These are phyloP conservation scores for Zeugodacus cucurbitae DNA, from an alignment of 1,140 invertebrate genomes.

Conservation along the genomic window DNA sequence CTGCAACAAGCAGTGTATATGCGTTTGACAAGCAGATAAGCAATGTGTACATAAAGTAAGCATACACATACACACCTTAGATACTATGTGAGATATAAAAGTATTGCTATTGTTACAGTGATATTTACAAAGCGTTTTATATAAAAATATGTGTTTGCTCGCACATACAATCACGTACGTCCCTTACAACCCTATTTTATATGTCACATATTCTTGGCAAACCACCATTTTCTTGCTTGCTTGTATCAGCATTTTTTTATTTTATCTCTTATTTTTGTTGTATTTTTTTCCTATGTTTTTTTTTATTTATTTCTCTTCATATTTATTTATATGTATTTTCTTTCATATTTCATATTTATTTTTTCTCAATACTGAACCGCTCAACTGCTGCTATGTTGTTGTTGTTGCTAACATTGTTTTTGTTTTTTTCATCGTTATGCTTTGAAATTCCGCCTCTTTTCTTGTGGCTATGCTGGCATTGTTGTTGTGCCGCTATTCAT, in stretches of 20 bases:
- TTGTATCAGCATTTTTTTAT: neutral
- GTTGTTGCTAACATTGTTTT: neutral
- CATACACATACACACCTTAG: too few relatives aligned
- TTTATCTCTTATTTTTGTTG: too few relatives aligned
- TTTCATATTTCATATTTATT: neutral
- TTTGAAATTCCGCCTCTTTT: slow-evolving; percentile 24
- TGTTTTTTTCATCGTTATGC: neutral
- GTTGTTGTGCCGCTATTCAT: neutral
- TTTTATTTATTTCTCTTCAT: neutral
- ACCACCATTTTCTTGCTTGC: neutral
- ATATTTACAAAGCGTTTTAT: too few relatives aligned
- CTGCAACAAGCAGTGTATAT: too few relatives aligned
- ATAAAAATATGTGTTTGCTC: neutral
- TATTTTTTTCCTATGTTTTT: too few relatives aligned
- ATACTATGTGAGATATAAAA: too few relatives aligned
- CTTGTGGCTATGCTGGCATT: neutral
- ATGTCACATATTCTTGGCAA: neutral
- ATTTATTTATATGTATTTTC: neutral
- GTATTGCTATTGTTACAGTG: too few relatives aligned
- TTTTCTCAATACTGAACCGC: neutral
- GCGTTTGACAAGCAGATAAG: neutral
- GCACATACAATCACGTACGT: neutral
- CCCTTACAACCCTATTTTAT: neutral
- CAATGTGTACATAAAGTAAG: neutral
- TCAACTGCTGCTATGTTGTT: neutral